phyloP scores from a whole-genome alignment of 2,888 invertebrate genomes.

The Philereme transversata region DNA sequence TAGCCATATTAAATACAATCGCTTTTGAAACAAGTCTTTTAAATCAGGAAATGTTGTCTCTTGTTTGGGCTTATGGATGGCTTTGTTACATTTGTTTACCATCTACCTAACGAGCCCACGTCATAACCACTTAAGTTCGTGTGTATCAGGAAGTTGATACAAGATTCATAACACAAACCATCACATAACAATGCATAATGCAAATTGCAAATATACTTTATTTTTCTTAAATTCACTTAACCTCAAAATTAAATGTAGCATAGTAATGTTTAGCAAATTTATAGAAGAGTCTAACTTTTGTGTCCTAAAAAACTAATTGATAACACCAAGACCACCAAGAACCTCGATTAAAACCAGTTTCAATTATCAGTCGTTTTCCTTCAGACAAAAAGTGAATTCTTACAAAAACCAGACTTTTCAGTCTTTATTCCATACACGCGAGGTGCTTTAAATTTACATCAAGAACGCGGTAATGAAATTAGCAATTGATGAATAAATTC shows the following conservation, averaged over 20 bases:
- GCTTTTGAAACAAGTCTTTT: no score
- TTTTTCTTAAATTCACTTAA: slow-evolving; percentile 1
- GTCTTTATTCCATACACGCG: slow-evolving; percentile 43
- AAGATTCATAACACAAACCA: background rate
- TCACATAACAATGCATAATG: background rate
- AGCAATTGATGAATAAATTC: slow-evolving; percentile 25
- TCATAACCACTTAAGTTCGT: background rate
- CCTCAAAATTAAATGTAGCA: slow-evolving; percentile 20
- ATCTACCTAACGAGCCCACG: background rate
- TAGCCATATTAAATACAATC: no score
- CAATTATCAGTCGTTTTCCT: slow-evolving; percentile 41
- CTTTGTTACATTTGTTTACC: background rate
- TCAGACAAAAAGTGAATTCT: slow-evolving; percentile 42
- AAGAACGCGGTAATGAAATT: slow-evolving; percentile 26
- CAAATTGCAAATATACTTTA: background rate
- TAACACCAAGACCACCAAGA: no score
- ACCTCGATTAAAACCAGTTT: slow-evolving; percentile 44
- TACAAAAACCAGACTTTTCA: slow-evolving; percentile 38
- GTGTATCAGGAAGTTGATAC: background rate
- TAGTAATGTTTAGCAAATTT: slow-evolving; percentile 2
- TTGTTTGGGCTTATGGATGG: no score
- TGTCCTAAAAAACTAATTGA: slow-evolving; percentile 40
- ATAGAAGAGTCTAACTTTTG: slow-evolving; percentile 30
- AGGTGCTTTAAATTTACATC: slow-evolving; percentile 25
- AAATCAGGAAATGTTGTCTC: no score